A percentile compares a stretch with the other conserved stretches of the same genome.
These are phyloP conservation scores for Syngnathus acus DNA, from an alignment of 2,797 vertebrate species.

Conservation along the genomic window DNA sequence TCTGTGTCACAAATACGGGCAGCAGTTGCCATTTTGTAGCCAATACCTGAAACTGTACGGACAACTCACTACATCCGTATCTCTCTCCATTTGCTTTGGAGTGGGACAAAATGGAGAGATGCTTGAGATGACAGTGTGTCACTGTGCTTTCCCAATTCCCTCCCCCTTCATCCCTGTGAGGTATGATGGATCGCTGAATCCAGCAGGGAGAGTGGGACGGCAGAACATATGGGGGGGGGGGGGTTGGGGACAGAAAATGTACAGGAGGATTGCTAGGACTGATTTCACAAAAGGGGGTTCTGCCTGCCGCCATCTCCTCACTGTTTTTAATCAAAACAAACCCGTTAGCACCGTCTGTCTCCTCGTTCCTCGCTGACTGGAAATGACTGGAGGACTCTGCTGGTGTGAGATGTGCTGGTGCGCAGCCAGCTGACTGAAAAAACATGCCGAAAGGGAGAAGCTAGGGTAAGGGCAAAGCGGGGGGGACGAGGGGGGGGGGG, in stretches of 20 bases:
- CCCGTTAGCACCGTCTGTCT: constrained; percentile 1
- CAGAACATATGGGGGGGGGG: constrained; percentile 23
- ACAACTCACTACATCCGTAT: no score
- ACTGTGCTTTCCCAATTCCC: constrained; percentile 19
- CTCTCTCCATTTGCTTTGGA: no score
- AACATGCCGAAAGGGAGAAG: constrained; percentile 1
- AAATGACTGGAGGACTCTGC: constrained; percentile 20
- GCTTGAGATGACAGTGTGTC: background rate
- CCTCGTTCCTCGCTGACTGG: constrained; percentile 3
- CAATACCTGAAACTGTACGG: no score
- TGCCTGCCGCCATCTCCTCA: background rate
- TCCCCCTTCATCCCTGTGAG: constrained; percentile 15
- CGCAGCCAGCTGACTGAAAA: constrained; percentile 43
- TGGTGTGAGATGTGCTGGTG: constrained; percentile 41
- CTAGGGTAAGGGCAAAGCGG: background rate
- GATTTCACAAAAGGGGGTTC: no score
- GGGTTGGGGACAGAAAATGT: constrained; percentile 33
- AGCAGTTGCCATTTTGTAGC: no score
- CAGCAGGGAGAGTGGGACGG: constrained; percentile 13
- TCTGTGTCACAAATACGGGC: no score
- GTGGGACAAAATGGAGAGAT: no score
- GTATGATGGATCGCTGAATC: constrained; percentile 36
- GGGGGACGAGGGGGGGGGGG: background rate
- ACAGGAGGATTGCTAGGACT: background rate
- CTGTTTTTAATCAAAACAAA: constrained; percentile 13